These are phyloP conservation scores for Cryptosula pallasiana DNA, from an alignment of 2,888 invertebrate genomes.

Conservation along the genomic window DNA sequence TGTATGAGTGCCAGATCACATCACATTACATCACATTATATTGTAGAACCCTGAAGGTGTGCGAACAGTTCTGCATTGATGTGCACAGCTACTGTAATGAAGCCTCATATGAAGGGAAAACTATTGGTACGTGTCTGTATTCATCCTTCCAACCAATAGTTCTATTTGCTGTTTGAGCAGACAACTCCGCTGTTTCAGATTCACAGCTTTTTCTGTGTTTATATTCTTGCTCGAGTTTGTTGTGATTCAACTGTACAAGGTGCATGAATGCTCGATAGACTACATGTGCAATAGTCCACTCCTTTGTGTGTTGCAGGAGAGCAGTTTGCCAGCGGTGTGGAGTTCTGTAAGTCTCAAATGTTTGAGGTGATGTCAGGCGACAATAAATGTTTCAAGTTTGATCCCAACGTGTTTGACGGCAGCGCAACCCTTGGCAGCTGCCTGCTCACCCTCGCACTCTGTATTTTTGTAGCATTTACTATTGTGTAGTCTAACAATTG, in stretches of 20 bases:
- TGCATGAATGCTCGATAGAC: background rate
- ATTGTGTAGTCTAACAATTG: background rate
- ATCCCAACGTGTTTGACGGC: constrained; percentile 47
- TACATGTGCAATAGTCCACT: too few relatives aligned
- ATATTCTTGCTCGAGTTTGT: too few relatives aligned
- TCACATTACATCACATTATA: too few relatives aligned
- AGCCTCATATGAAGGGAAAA: constrained; percentile 43
- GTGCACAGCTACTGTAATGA: constrained; percentile 42
- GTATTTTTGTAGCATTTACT: background rate
- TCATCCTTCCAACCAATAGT: too few relatives aligned
- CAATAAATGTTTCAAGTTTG: constrained; percentile 49
- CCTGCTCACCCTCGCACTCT: background rate
- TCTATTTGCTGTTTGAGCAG: too few relatives aligned
- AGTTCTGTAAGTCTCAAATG: constrained; percentile 50
- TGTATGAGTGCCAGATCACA: too few relatives aligned
- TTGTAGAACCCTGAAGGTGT: constrained; percentile 42
- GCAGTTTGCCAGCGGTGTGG: constrained; percentile 39
- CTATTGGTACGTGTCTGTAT: constrained; percentile 45
- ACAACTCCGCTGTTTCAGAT: too few relatives aligned
- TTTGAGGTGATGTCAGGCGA: constrained; percentile 47
- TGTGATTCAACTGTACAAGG: background rate
- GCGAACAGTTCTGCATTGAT: constrained; percentile 47
- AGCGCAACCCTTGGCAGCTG: background rate
- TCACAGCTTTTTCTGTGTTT: too few relatives aligned
- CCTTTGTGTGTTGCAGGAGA: constrained; percentile 20